Base-by-base conservation (phyloP, 2,888 invertebrate species). In the Drosophila atripex region DNA sequence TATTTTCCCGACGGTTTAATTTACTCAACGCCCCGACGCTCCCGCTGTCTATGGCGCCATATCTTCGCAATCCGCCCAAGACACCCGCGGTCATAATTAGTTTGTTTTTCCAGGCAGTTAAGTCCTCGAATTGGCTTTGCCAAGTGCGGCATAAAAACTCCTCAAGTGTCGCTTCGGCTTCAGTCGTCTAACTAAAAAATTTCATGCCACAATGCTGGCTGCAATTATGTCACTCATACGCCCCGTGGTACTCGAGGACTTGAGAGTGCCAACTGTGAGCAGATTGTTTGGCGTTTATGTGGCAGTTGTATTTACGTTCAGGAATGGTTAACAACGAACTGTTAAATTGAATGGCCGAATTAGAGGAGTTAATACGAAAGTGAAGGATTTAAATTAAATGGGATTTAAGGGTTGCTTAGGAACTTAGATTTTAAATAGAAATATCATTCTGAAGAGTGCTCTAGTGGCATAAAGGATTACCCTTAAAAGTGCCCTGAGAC, bases 41-140 rank as follows among this genome's bases (percentile, higher is more conserved):
- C 30, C 16, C 23, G 39, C 28, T 28, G 55, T 46, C 59, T 46
- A 35, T 46, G 4, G 28, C 14, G 9, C 9, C 25, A 57, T 49
- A 16, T 14, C 23, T 14, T 41, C 53, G 12, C 46, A 49, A 49
- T 65, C 59, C 56, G 58, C 49, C 66, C 53, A 73, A 61, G 69
- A 69, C 69, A 68, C 84, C 84, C 71, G 84, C 77, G 79, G 86
- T 77, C 80, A 77, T 86, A 85, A 85, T 85, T 85, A 85, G 86
- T 80, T 83, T 84, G 84, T 80, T 80, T 83, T 84, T 66, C 71
- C 86, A 83, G 84, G 57, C 78, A 77, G 80, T 85, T 84, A 77
- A 80, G 80, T 71, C 68, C 51, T 70, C 68, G 75, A 83, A 86
- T 80, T 83, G 74, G 68, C 72, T 83, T 46, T 5, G 53, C 53